These are phyloP conservation scores for Noctua pronuba DNA, from an alignment of 2,888 invertebrate genomes.

Conservation along the genomic window DNA sequence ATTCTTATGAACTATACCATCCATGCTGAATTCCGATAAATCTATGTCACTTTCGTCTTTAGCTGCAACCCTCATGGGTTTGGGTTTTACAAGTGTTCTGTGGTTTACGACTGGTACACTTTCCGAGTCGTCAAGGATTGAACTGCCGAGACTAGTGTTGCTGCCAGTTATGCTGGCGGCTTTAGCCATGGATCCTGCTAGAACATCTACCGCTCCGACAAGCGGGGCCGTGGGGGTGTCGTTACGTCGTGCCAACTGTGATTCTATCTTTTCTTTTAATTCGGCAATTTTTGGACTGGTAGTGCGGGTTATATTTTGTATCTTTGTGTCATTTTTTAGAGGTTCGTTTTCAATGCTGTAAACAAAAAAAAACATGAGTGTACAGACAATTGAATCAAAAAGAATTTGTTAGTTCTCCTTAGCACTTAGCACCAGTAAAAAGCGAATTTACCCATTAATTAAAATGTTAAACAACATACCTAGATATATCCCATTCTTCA, in stretches of 20 bases:
- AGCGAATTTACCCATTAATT: background rate
- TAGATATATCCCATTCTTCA: slow-evolving; percentile 90
- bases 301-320: slow-evolving; percentile 85
- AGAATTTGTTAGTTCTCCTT: background rate
- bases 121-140: slow-evolving; percentile 86
- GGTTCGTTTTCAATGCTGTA: slow-evolving; percentile 87
- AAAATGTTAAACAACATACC: slow-evolving; percentile 74
- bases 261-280: slow-evolving; percentile 90
- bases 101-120: slow-evolving; percentile 73
- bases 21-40: slow-evolving; percentile 85
- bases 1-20: slow-evolving; percentile 78
- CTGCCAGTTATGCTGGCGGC: slow-evolving; percentile 83
- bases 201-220: slow-evolving; percentile 82
- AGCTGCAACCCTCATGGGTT: slow-evolving; percentile 74
- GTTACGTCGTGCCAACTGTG: slow-evolving; percentile 86
- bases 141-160: slow-evolving; percentile 88
- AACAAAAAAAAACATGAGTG: slow-evolving; percentile 54
- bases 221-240: slow-evolving; percentile 79
- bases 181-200: slow-evolving; percentile 75
- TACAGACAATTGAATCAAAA: background rate
- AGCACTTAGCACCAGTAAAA: background rate
- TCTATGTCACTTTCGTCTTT: slow-evolving; percentile 87
- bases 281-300: slow-evolving; percentile 90
- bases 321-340: slow-evolving; percentile 78
- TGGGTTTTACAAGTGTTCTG: slow-evolving; percentile 78